These are phyloP conservation scores for Heliopora coerulea DNA, from an alignment of 92 coral and sea anemone species.

Conservation along the genomic window DNA sequence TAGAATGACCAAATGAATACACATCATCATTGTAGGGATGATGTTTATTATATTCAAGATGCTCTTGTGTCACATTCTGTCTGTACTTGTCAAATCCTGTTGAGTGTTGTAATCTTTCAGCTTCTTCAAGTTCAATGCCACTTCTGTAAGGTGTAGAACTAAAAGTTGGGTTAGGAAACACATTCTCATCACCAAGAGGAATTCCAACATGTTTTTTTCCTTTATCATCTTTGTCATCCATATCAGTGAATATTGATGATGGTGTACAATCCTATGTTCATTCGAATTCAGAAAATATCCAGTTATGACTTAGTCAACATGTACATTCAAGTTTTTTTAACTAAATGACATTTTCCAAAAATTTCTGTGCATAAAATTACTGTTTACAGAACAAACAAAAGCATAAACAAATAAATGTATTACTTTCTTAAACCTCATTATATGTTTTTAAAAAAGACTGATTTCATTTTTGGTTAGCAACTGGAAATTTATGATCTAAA, in stretches of 20 bases:
- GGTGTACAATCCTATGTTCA: not conserved
- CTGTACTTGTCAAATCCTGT: not conserved
- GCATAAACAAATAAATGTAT: too few relatives aligned
- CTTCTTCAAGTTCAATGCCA: not conserved
- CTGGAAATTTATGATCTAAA: too few relatives aligned
- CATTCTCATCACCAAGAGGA: not conserved
- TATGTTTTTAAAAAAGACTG: too few relatives aligned
- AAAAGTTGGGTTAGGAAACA: not conserved
- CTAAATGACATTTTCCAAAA: too few relatives aligned
- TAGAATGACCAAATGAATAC: not conserved
- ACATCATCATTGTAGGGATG: not conserved
- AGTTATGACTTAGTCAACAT: not conserved
- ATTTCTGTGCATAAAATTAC: too few relatives aligned
- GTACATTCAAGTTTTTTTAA: too few relatives aligned
- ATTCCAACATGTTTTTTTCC: not conserved
- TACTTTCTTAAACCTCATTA: too few relatives aligned
- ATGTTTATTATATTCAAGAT: not conserved
- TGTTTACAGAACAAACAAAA: too few relatives aligned
- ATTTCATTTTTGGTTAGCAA: too few relatives aligned
- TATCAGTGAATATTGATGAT: not conserved
- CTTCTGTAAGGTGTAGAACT: constrained; percentile 7
- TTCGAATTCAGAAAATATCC: not conserved
- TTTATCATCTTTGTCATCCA: not conserved
- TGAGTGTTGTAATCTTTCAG: constrained; percentile 2
- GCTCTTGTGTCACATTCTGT: not conserved